Conservation (phyloP, 1,140 invertebrate genomes). For the Drosophila simulans region DNA sequence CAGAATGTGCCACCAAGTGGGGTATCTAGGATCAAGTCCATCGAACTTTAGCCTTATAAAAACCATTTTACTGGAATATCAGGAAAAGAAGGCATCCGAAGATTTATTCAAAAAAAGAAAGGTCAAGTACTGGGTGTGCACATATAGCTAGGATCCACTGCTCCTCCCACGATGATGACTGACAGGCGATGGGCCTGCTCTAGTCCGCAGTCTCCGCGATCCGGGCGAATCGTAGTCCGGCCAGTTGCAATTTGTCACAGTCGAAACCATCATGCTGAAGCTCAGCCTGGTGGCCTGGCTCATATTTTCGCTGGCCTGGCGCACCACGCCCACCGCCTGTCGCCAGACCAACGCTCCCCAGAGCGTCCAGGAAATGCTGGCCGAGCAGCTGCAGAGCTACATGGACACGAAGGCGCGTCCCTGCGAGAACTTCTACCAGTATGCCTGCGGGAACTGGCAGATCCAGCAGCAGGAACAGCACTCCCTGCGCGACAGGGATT, state of each 20-base stretch:
- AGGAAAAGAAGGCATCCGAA: too few species aligned
- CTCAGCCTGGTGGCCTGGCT: constrained; percentile 72
- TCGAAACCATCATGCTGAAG: constrained; percentile 65
- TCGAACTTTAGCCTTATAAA: too few species aligned
- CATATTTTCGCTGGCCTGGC: constrained; percentile 70
- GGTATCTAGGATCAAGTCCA: too few species aligned
- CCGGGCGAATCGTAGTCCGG: constrained; percentile 3
- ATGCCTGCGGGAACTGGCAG: constrained; percentile 79
- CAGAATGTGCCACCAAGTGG: background rate
- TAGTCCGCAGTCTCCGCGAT: constrained; percentile 19
- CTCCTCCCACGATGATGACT: constrained; percentile 66
- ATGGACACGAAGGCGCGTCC: constrained; percentile 71
- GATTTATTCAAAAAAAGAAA: too few species aligned
- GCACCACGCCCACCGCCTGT: constrained; percentile 76
- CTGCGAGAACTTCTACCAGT: constrained; percentile 82
- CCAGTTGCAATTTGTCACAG: constrained; percentile 48
- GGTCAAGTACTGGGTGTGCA: too few species aligned
- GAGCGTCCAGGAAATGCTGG: constrained; percentile 68
- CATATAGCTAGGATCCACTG: background rate
- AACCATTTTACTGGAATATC: too few species aligned
- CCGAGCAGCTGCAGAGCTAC: constrained; percentile 72
- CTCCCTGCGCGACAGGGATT: constrained; percentile 36
- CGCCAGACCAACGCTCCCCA: constrained; percentile 60
- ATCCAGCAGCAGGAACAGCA: constrained; percentile 54
- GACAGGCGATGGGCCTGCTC: constrained; percentile 42